phyloP scores from a whole-genome alignment of 1,140 invertebrate species.

The Halesus radiatus region DNA sequence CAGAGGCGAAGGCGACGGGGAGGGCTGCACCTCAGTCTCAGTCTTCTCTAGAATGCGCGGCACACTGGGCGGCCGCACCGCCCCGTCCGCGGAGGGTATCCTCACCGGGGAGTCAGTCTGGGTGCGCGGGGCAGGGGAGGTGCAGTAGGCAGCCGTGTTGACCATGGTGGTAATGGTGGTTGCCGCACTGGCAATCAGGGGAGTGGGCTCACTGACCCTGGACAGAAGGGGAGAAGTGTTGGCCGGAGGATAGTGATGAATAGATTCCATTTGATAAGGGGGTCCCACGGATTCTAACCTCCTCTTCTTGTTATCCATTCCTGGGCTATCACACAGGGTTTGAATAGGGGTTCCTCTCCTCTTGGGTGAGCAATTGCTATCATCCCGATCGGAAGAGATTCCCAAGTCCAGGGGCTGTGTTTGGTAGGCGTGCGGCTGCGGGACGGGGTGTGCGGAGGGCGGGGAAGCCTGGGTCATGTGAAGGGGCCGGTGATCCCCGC shows the following conservation, averaged over 20 bases:
- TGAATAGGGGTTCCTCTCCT: conserved; percentile 48
- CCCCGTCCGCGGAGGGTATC: conserved; percentile 71
- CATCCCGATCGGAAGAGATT: conserved; percentile 70
- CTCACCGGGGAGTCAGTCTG: conserved; percentile 65
- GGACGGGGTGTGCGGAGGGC: conserved; percentile 69
- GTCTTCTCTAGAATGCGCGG: conserved; percentile 62
- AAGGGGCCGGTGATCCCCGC: conserved; percentile 68
- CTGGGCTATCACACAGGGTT: conserved; percentile 33
- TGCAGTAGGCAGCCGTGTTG: conserved; percentile 71
- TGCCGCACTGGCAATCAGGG: conserved; percentile 80
- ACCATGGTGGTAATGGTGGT: conserved; percentile 81
- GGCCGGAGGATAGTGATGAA: conserved; percentile 61
- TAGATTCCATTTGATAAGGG: conserved; percentile 57
- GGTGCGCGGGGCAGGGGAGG: conserved; percentile 71
- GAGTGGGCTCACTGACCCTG: conserved; percentile 76
- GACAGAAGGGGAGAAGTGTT: conserved; percentile 69
- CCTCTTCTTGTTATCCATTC: conserved; percentile 62
- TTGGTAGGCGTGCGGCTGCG: conserved; percentile 69
- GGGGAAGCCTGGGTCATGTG: conserved; percentile 69
- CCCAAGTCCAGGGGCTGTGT: conserved; percentile 83
- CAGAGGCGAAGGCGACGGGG: conserved; percentile 63
- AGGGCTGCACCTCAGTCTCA: conserved; percentile 54
- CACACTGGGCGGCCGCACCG: conserved; percentile 72
- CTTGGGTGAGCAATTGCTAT: conserved; percentile 61
- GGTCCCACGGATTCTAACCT: conserved; percentile 64